Evolutionary conservation across 2,113 vertebrate species (phyloP), one percentile per base, ranked within the genome.

Genomic region (Daubentonia madagascariensis): DNA sequence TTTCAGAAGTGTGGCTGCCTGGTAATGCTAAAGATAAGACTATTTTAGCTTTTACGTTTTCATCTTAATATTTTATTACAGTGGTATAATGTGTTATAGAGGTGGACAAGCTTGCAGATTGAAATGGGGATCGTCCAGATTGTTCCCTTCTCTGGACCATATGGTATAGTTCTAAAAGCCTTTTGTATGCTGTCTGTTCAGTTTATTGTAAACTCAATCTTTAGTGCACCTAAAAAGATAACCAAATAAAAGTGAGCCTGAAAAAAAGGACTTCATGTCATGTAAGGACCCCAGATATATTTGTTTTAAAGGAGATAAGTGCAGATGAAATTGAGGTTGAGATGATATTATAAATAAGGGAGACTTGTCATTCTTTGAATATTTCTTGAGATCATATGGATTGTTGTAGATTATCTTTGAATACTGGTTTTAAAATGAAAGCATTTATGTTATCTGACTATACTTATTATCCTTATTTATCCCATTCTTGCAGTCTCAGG

Each of bases 141-240:
- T 99, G 99, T 99, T 99, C 98, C 98, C 98, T 99, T 99, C 98
- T 98, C 98, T 98, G 96, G 98, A 98, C 98, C 99, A 99, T 99
- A 99, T 99, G 99, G 99, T 99, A 98, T 98, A 98, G 99, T 99
- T 99, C 98, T 99, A 99, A 99, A 99, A 99, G 99, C 98, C 98
- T 99, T 99, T 99, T 99, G 98, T 99, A 98, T 1, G 97, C 98
- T 99, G 98, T 99, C 98, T 99, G 98, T 99, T 99, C 98, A 98
- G 98, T 98, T 98, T 98, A 99, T 99, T 99, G 98, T 99, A 99
- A 98, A 98, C 98, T 98, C 98, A 37, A 93, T 98, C 98, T 98
- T 99, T 97, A 99, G 97, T 96, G 96, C 98, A 98, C 99, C 98
- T 96, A 97, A 94, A 97, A 97, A 97, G 96, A 98, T 97, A 98